These are phyloP conservation scores for Urocynchramus pylzowi DNA, from an alignment of 2,113 vertebrate species.

Conservation along the genomic window DNA sequence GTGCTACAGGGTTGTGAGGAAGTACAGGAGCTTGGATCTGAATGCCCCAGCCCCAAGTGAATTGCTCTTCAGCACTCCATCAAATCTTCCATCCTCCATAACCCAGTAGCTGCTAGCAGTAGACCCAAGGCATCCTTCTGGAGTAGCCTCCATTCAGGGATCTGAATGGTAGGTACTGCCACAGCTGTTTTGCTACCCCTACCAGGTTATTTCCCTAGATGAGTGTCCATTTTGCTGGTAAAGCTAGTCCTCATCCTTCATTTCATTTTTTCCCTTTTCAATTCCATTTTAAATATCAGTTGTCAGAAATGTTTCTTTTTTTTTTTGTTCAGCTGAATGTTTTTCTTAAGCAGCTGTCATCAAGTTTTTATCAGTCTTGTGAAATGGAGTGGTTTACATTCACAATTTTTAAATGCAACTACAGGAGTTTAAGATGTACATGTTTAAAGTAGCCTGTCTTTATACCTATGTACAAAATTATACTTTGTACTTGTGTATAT, in stretches of 20 bases:
- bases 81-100: neutral
- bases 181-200: neutral
- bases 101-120: neutral
- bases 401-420: neutral
- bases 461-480: neutral
- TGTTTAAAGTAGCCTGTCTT: neutral
- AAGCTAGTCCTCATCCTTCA: neutral
- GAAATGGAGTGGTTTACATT: neutral
- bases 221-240: neutral
- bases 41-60: neutral
- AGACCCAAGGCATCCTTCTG: neutral
- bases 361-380: neutral
- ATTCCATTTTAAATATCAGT: neutral
- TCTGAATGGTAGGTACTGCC: neutral
- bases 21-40: neutral
- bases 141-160: neutral
- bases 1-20: neutral
- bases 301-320: neutral
- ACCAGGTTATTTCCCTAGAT: neutral
- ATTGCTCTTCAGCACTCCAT: neutral
- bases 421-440: neutral
- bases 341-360: neutral
- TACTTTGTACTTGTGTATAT: neutral
- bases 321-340: neutral
- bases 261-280: neutral